Base-by-base conservation (phyloP, 2,113 vertebrate species). In the Potamarius usumacintae region DNA sequence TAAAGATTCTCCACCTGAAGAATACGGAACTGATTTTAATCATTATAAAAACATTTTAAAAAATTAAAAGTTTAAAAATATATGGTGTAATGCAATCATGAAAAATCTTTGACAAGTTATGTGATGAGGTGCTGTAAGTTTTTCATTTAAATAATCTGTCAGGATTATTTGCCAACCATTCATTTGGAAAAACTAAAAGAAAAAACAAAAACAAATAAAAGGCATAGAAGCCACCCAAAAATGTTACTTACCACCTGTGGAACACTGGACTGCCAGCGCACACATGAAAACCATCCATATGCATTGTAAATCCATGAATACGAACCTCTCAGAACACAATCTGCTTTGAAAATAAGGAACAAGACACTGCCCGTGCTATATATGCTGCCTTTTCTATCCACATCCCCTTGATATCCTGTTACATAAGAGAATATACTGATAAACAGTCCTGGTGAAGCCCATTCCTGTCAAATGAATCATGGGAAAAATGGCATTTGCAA, bases 161-260 rank as follows among this genome's bases (percentile, higher is more conserved):
- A 27, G 63, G n/a, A 67, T 14, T 27, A n/a, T 25, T 11, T 42
- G 10, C 62, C 62, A 25, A 25, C 17, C 57, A 58, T 65, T 8
- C 25, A 8, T 65, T n/a, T n/a, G 17, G 34, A 34, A 1, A 34
- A 7, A 71, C 34, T 25, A 63, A 34, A n/a, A 2, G 5, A 60
- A 34, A 30, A 30, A 1, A 20, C n/a, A 52, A 53, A 22, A 53
- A 15, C 15, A 74, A 85, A 79, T 42, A 18, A 14, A 6, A 48
- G 12, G 9, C n/a, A 58, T 18, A 10, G 12, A 74, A 17, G 6
- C 12, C 25, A 4, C 30, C 17, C 12, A 82, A 53, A 82, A 78
- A 55, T 69, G 8, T 4, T 55, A 62, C 42, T 91, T 92, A 95
- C 94, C 94, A 84, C 92, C 89, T 53, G 79, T 85, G 10, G 67